These are phyloP conservation scores for Panthera uncia DNA, from an alignment of 2,113 vertebrate genomes.

Conservation along the genomic window DNA sequence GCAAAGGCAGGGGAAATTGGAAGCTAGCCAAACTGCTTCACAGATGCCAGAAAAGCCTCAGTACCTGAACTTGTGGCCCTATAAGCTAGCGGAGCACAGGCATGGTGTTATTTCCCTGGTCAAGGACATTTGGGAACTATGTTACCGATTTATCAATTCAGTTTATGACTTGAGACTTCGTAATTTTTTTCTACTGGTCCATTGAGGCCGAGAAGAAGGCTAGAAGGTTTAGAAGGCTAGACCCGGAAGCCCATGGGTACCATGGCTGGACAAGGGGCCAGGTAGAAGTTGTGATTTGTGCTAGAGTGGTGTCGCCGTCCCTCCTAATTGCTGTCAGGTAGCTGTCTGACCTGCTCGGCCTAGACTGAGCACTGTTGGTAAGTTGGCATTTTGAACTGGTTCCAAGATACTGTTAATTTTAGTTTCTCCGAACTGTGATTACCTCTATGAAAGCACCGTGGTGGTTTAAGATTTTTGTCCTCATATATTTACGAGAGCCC, in stretches of 20 bases:
- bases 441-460: not conserved
- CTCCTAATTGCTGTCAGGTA: not conserved
- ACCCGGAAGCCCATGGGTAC: not conserved
- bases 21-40: conserved; percentile 88
- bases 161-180: not conserved
- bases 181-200: not conserved
- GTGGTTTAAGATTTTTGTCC: not conserved
- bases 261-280: rapidly evolving
- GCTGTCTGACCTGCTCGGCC: not conserved
- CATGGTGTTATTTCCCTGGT: not conserved
- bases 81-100: not conserved
- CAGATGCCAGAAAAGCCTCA: conserved; percentile 65
- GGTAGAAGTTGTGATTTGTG: not conserved
- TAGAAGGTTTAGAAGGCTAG: not conserved
- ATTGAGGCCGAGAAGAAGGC: not conserved
- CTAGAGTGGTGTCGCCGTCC: not conserved
- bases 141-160: not conserved
- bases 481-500: not conserved
- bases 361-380: not conserved
- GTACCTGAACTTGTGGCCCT: conserved; percentile 43
- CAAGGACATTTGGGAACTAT: not conserved
- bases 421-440: not conserved
- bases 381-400: conserved; percentile 34
- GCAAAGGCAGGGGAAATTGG: conserved; percentile 88
- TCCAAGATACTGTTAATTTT: not conserved